Conservation (phyloP, 2,113 vertebrate genomes). For the Halcyon malimbica region DNA sequence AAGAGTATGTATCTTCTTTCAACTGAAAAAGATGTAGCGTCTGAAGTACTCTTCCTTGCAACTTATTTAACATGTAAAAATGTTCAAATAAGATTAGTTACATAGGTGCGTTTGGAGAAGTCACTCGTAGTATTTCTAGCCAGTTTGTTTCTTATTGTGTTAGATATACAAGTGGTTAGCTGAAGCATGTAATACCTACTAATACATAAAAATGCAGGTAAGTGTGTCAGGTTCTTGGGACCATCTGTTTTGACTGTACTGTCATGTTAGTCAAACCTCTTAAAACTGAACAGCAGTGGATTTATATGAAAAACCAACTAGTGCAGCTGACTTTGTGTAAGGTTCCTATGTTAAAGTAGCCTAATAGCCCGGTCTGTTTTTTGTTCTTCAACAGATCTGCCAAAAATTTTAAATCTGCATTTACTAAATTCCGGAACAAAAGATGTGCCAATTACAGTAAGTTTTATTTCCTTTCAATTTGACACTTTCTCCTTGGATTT, state of each 20-base stretch:
- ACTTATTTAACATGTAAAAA: not conserved
- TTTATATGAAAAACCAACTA: not conserved
- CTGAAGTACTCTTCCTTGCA: not conserved
- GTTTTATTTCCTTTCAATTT: conserved; percentile 69
- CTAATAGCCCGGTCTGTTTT: conserved; percentile 40
- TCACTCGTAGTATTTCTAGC: not conserved
- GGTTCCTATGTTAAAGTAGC: not conserved
- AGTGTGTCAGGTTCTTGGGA: not conserved
- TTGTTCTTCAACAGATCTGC: conserved; percentile 86
- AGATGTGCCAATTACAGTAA: conserved; percentile 97
- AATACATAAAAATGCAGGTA: not conserved
- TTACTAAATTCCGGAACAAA: conserved; percentile 98
- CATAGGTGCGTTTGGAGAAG: not conserved
- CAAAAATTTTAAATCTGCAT: conserved; percentile 96
- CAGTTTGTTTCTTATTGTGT: not conserved
- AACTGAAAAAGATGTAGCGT: not conserved
- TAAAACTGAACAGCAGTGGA: not conserved
- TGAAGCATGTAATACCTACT: not conserved
- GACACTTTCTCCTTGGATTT: conserved; percentile 18
- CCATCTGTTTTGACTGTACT: not conserved
- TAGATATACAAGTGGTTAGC: not conserved
- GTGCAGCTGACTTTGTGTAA: not conserved
- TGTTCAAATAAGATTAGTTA: not conserved
- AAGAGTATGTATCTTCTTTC: not conserved
- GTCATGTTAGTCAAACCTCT: not conserved